Evolutionary conservation across 2,888 invertebrate species (phyloP).

Genomic region (Muscina levida): DNA sequence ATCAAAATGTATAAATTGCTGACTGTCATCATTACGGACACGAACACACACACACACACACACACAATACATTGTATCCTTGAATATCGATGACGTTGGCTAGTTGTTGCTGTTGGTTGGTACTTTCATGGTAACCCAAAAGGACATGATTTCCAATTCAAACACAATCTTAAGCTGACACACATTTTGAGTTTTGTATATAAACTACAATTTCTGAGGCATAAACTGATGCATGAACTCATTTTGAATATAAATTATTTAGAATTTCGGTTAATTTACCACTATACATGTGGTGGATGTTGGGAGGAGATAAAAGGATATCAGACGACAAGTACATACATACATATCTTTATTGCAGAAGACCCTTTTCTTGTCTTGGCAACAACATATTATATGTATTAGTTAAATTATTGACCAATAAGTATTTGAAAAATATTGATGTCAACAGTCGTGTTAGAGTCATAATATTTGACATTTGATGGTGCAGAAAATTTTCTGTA

Average conservation of each 20-base stretch:
- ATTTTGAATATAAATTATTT: conserved; percentile 20
- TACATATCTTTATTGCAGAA: too few species aligned
- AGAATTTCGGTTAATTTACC: conserved; percentile 15
- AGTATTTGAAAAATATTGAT: too few species aligned
- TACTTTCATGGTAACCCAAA: neutral
- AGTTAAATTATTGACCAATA: too few species aligned
- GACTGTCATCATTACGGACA: conserved; percentile 58
- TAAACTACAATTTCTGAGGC: neutral
- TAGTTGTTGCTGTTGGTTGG: neutral
- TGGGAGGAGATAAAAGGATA: neutral
- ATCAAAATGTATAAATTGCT: conserved; percentile 56
- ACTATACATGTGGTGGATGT: too few species aligned
- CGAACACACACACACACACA: too few species aligned
- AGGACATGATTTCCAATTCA: neutral
- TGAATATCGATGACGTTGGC: neutral
- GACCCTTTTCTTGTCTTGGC: too few species aligned
- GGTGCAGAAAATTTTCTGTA: too few species aligned
- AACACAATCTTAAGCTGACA: neutral
- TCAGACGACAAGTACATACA: neutral
- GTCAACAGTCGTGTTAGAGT: too few species aligned
- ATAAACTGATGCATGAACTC: neutral
- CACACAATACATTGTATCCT: conserved; percentile 56
- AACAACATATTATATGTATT: too few species aligned
- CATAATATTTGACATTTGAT: too few species aligned
- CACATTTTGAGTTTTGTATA: neutral